Evolutionary conservation across 1,140 invertebrate genomes (phyloP), one percentile per base, ranked within the genome.

Genomic region (Drosophila micromelanica): DNA sequence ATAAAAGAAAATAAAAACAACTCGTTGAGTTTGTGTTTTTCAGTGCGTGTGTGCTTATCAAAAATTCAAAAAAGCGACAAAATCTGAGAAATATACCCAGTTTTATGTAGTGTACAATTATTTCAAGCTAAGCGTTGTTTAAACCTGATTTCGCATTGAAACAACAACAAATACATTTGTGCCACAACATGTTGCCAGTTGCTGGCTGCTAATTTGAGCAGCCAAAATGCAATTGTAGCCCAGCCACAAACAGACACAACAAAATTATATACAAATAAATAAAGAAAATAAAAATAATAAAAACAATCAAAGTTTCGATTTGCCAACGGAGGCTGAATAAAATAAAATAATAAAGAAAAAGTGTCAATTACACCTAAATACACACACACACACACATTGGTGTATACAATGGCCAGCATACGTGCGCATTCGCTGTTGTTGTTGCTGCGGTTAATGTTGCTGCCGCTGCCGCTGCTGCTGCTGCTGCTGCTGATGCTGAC

Each of bases 261-360:
- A 51, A 12, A 51, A 12, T 6, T 11, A 17, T 17, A 17, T 17
- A 17, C 17, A 17, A 17, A 17, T 17, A 17, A 17, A 61, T 20
- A 40, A 12, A 17, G n/a, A 37, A 54, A 9, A 57, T 3, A 56
- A 3, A 55, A 13, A 23, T 23, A 5, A 12, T n/a, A 40, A 30
- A 73, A 73, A 73, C 55, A 73, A 73, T 72, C 62, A 67, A 69
- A 37, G 46, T 60, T 60, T 68, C 56, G 64, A 60, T 68, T 60
- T 68, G 64, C 45, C 64, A 45, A 56, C 55, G 12, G 20, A 35
- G 6, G 20, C 56, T 11, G 40, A 32, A 27, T 17, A 17, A 0
- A 5, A 5, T 0, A 27, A 5, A 27, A 27, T 1, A 5, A 5
- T 0, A 27, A 5, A 27, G 6, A 35, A 35, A 35, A 35, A 35